Base-by-base conservation (phyloP, 2,888 invertebrate species). In the Aromia moschata region DNA sequence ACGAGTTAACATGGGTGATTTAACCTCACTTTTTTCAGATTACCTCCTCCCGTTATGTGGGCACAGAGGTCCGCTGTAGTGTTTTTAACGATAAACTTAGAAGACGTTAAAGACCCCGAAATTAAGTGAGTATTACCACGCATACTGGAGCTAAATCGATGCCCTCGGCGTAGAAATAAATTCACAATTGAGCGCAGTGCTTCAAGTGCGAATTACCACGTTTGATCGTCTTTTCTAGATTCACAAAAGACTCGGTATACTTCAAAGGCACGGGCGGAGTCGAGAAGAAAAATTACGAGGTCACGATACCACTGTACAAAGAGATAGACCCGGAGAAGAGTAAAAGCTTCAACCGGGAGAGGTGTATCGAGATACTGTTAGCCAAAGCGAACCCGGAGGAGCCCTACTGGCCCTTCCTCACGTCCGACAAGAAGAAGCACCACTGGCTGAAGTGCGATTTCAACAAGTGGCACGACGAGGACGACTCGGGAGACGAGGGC, bases 361-460 rank as follows among this genome's bases (percentile, higher is more conserved):
- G 92, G 58, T 89, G 88, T 77, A 85, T 91, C 79, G 91, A 92
- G 84, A 85, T 91, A 81, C 80, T 90, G 68, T 85, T 92, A 70
- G 83, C 84, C 67, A 92, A 92, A 80, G 83, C 77, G 40, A 82
- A 82, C 64, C 85, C 85, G 66, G 85, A 85, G 45, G 92, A 90
- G 60, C 86, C 92, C 0, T 96, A 89, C 80, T 98, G 97, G 97
- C 90, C 94, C 52, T 85, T 91, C 68, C 83, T 97, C 70, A 91
- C 94, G 56, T 92, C 91, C 79, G 93, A 93, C 73, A 91, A 80
- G 66, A 90, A 89, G 80, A 97, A 97, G 83, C 89, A 90, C 72
- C 96, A 96, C 80, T 98, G 96, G 90, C 85, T 98, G 72, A 98
- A 97, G 84, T 91, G 96, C 73, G 98, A 98, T 79, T 99, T 98